Percentiles rank a stretch among this genome's conserved stretches.
Evolutionary conservation across 2,888 invertebrate species (phyloP).

Genomic region (Leptopilina syphax): DNA sequence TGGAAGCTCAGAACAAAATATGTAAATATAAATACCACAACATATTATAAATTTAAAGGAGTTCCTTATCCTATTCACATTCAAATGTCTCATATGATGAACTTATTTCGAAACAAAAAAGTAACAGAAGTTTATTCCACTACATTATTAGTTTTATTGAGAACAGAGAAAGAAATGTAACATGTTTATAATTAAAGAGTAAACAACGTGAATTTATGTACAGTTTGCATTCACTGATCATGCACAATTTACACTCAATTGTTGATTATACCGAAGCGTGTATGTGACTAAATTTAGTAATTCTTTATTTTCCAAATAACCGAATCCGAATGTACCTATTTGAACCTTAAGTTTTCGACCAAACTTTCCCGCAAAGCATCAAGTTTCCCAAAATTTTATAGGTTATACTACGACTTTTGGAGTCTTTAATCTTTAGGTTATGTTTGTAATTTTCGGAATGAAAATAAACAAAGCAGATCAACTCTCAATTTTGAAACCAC

Average conservation of each 20-base stretch:
- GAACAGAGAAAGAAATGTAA: neutral
- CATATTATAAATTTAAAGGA: neutral
- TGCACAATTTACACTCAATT: neutral
- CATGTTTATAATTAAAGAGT: neutral
- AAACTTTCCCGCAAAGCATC: no score
- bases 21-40: conserved; percentile 27
- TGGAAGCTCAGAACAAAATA: conserved; percentile 1
- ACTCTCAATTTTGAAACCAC: no score
- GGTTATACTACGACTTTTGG: no score
- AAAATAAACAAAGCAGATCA: no score
- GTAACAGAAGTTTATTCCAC: neutral
- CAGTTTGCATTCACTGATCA: neutral
- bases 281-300: no score
- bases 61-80: conserved; percentile 33
- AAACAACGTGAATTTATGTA: neutral
- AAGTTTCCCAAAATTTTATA: no score
- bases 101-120: neutral
- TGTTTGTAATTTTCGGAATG: no score
- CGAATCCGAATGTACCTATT: no score
- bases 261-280: no score
- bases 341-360: no score
- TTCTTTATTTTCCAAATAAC: no score
- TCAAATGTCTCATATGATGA: conserved; percentile 40
- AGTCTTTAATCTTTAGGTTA: no score
- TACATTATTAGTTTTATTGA: neutral